Percentiles rank a stretch among this genome's conserved stretches.
These are phyloP conservation scores for Neopelma chrysocephalum DNA, from an alignment of 2,797 vertebrate genomes.

Conservation along the genomic window DNA sequence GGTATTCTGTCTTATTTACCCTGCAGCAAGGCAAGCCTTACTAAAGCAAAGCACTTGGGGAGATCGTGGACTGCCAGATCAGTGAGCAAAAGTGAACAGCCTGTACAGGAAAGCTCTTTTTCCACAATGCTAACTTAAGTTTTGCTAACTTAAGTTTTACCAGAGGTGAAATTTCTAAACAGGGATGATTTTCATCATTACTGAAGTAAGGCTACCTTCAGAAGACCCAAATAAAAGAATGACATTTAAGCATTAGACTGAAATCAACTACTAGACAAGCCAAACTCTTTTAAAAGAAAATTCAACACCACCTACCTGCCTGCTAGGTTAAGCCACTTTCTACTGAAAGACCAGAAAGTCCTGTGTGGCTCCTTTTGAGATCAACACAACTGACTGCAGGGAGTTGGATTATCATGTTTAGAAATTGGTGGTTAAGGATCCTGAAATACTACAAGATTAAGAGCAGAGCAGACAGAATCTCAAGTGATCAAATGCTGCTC, in stretches of 20 bases:
- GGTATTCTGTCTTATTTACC: neutral
- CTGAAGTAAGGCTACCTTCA: neutral
- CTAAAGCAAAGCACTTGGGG: neutral
- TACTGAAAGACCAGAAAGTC: neutral
- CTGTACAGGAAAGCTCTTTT: neutral
- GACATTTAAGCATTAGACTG: neutral
- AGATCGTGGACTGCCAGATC: neutral
- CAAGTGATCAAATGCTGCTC: neutral
- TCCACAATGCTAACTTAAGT: neutral
- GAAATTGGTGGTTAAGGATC: neutral
- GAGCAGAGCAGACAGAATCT: neutral
- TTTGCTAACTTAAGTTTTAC: neutral
- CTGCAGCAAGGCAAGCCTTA: neutral
- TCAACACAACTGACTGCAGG: neutral
- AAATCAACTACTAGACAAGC: neutral
- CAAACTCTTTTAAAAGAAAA: neutral
- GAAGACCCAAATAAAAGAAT: neutral
- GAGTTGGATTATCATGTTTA: neutral
- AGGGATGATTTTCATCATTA: neutral
- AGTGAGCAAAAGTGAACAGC: neutral
- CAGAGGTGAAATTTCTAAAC: neutral
- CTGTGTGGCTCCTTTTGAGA: neutral
- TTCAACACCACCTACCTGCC: neutral
- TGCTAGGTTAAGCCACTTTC: neutral
- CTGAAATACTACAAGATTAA: slow-evolving; percentile 15